Conservation (phyloP, 2,113 vertebrate genomes). For the Lepus americanus region DNA sequence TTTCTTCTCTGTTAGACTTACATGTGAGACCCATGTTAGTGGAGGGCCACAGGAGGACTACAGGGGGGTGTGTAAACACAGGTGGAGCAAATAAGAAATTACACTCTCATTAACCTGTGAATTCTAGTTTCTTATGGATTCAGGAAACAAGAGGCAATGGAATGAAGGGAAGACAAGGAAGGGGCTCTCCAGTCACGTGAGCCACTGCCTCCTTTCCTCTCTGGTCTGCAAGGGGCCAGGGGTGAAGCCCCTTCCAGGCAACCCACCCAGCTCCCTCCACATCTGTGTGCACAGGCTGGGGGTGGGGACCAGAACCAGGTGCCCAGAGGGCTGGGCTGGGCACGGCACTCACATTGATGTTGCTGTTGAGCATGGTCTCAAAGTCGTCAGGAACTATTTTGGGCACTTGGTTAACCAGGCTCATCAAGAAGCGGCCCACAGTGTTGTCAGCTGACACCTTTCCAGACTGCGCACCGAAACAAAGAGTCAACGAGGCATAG, state of each 20-base stretch:
- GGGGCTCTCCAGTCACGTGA: neutral
- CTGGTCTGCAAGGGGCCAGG: neutral
- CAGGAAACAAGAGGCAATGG: neutral
- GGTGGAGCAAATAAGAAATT: neutral
- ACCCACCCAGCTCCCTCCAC: neutral
- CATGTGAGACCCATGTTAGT: neutral
- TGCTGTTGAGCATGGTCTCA: slow-evolving; percentile 99
- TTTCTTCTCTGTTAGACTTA: neutral
- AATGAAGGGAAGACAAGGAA: neutral
- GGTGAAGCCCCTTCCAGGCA: neutral
- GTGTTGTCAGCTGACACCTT: slow-evolving; percentile 97
- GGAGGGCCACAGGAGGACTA: neutral
- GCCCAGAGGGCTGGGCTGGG: neutral
- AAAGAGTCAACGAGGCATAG: slow-evolving; percentile 46
- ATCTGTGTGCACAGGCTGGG: neutral
- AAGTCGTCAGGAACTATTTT: slow-evolving; percentile 98
- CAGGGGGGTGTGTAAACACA: neutral
- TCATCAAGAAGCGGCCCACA: slow-evolving; percentile 97
- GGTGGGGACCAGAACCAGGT: neutral
- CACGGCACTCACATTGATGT: slow-evolving; percentile 95
- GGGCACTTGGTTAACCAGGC: slow-evolving; percentile 98
- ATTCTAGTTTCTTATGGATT: neutral
- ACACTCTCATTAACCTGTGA: neutral
- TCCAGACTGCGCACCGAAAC: slow-evolving; percentile 91
- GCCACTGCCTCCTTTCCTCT: neutral